Evolutionary conservation across 2,797 vertebrate genomes (phyloP).

Genomic region (Yasuhikotakia modesta): DNA sequence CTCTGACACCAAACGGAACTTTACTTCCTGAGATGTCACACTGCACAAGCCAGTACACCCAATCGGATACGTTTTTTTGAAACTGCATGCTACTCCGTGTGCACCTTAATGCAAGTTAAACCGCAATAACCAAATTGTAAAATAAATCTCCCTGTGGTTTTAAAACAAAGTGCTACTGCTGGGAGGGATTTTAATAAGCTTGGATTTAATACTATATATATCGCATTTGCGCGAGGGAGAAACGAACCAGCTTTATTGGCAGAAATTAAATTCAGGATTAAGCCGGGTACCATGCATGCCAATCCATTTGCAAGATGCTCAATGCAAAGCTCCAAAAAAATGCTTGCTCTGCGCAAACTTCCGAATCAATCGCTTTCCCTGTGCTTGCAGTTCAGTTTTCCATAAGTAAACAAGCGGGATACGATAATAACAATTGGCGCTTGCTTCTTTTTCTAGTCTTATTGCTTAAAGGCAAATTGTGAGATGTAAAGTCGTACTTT

Average conservation of each 20-base stretch:
- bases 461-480: constrained; percentile 7
- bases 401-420: constrained; percentile 14
- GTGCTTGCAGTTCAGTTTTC: constrained; percentile 20
- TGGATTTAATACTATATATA: constrained; percentile 40
- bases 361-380: constrained; percentile 35
- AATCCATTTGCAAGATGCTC: constrained; percentile 4
- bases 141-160: neutral
- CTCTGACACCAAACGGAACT: neutral
- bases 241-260: constrained; percentile 60
- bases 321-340: neutral
- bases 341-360: constrained; percentile 12
- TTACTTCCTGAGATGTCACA: neutral
- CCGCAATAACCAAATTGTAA: neutral
- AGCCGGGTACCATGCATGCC: constrained; percentile 43
- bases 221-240: constrained; percentile 1
- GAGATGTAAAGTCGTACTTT: constrained; percentile 80
- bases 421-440: neutral
- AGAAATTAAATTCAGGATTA: constrained; percentile 66
- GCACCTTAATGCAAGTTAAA: constrained; percentile 35
- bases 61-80: neutral
- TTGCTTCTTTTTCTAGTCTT: neutral
- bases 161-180: neutral
- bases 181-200: constrained; percentile 21
- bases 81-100: neutral
- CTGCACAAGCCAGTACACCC: neutral